phyloP scores from a whole-genome alignment of 1,140 invertebrate species.

The Bradynema listronoti region DNA sequence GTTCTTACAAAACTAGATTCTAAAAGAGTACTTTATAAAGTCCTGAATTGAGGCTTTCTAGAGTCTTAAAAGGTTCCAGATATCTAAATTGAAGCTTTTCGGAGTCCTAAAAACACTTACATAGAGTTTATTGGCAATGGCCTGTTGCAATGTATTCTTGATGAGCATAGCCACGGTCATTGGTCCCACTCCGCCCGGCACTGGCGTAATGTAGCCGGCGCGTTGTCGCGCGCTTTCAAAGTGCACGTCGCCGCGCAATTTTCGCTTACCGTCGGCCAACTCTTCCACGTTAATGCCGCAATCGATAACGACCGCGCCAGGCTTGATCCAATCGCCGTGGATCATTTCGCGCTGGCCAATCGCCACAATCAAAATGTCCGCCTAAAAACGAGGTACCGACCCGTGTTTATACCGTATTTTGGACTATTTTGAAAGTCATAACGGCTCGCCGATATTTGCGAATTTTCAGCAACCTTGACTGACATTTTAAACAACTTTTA shows the following conservation, averaged over 20 bases:
- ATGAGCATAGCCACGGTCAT: constrained; percentile 98
- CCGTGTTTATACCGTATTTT: too few relatives aligned
- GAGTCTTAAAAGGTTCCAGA: neutral
- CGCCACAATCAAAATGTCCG: constrained; percentile 91
- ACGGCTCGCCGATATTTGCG: too few relatives aligned
- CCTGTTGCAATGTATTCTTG: constrained; percentile 76
- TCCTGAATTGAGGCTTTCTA: too few relatives aligned
- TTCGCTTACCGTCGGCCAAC: constrained; percentile 63
- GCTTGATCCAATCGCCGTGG: constrained; percentile 91
- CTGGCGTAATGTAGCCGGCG: constrained; percentile 85
- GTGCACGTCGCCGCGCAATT: constrained; percentile 86
- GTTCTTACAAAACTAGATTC: too few relatives aligned
- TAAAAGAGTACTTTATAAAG: too few relatives aligned
- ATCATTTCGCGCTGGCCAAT: constrained; percentile 86
- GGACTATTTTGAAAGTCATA: too few relatives aligned
- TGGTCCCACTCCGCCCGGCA: constrained; percentile 92
- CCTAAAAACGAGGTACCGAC: too few relatives aligned
- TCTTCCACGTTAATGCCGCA: constrained; percentile 92
- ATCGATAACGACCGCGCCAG: constrained; percentile 96
- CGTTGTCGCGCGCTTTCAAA: constrained; percentile 72
- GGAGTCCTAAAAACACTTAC: neutral
- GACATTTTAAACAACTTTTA: too few relatives aligned
- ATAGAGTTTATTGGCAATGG: constrained; percentile 19
- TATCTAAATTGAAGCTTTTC: neutral
- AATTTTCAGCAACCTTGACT: too few relatives aligned